A percentile compares a stretch with the other conserved stretches of the same genome.
These are phyloP conservation scores for Brachyistius frenatus DNA, from an alignment of 2,113 vertebrate species.

Conservation along the genomic window DNA sequence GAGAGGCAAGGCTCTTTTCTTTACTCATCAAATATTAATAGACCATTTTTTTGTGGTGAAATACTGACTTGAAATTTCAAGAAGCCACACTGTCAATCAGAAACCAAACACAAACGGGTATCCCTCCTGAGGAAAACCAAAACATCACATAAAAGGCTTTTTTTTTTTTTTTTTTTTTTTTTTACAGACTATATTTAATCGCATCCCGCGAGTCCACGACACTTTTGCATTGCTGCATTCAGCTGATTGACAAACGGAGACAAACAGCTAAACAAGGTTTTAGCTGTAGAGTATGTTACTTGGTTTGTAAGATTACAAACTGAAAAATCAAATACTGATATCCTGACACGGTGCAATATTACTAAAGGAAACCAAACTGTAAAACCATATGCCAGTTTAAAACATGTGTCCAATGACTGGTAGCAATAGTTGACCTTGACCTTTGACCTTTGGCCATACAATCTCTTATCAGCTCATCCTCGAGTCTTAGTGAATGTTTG, in stretches of 20 bases:
- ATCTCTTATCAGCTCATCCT: no score
- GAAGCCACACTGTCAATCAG: conserved; percentile 49
- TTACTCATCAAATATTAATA: conserved; percentile 53
- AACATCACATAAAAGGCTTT: conserved; percentile 47
- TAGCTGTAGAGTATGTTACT: no score
- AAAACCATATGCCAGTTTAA: no score
- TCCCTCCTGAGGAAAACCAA: conserved; percentile 36
- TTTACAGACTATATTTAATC: conserved; percentile 28
- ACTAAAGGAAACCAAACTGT: no score
- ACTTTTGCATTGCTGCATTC: background rate
- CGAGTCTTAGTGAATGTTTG: no score
- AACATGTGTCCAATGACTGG: no score
- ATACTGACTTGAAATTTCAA: conserved; percentile 35
- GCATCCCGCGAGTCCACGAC: background rate
- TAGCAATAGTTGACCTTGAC: no score
- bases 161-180: background rate
- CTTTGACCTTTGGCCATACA: no score
- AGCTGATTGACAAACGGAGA: conserved; percentile 26
- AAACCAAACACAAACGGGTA: conserved; percentile 12
- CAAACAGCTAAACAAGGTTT: conserved; percentile 20
- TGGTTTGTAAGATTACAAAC: no score
- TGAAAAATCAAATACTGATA: no score
- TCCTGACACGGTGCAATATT: no score
- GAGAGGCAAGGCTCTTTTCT: conserved; percentile 27
- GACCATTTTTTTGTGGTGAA: conserved; percentile 36